A percentile compares a stretch with the other conserved stretches of the same genome.
These are phyloP conservation scores for Tortrix viridana DNA, from an alignment of 2,888 invertebrate genomes.

Conservation along the genomic window DNA sequence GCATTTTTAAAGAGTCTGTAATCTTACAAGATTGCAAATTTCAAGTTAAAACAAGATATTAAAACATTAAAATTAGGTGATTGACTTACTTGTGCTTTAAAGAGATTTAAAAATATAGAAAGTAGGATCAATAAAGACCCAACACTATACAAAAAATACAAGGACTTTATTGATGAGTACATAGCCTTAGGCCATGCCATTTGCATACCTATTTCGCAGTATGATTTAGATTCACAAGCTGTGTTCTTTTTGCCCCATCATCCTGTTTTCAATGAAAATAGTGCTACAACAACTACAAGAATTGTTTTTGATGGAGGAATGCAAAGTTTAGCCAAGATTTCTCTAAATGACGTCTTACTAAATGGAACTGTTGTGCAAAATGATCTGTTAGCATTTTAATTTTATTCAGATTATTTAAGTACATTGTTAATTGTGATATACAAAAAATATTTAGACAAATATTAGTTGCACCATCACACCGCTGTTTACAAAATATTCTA, in stretches of 20 bases:
- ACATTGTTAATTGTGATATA: slow-evolving; percentile 13
- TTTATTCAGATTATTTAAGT: slow-evolving; percentile 4
- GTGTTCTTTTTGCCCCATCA: slow-evolving; percentile 23
- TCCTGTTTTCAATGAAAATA: slow-evolving; percentile 22
- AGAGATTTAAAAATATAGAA: too few species aligned
- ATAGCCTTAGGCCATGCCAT: slow-evolving; percentile 18
- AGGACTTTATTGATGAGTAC: not conserved
- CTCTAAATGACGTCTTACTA: slow-evolving; percentile 12
- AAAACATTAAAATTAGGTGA: too few species aligned
- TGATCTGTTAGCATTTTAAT: slow-evolving; percentile 7
- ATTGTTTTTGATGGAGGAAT: slow-evolving; percentile 2
- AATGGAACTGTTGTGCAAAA: slow-evolving; percentile 9
- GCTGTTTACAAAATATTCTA: slow-evolving; percentile 14
- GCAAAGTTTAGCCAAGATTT: not conserved
- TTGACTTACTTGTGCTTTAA: too few species aligned
- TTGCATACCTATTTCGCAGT: slow-evolving; percentile 7
- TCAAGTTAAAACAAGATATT: too few species aligned
- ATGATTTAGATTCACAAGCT: slow-evolving; percentile 21
- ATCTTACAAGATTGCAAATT: not conserved
- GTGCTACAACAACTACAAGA: not conserved
- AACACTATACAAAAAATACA: too few species aligned
- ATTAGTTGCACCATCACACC: not conserved
- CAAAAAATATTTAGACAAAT: slow-evolving; percentile 17
- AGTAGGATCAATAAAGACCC: not conserved
- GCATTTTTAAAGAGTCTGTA: slow-evolving; percentile 9